A percentile compares a stretch with the other conserved stretches of the same genome.
Conservation (phyloP, 2,888 invertebrate genomes). For the Caenorhabditis doughertyi region DNA sequence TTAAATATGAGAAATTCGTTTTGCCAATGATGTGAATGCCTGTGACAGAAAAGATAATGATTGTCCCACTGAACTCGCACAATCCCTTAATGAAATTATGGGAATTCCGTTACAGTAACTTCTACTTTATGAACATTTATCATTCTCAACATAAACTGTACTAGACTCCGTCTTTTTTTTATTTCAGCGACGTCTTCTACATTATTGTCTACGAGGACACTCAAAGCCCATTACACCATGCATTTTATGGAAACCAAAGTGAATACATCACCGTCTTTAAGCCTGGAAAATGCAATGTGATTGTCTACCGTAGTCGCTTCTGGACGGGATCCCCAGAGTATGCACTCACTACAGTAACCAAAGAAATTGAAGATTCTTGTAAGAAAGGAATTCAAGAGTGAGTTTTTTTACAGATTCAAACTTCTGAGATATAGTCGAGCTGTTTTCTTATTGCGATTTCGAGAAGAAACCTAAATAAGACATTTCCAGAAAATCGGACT, state of each 20-base stretch:
- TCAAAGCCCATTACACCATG: background rate
- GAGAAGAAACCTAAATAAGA: background rate
- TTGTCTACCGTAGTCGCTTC: background rate
- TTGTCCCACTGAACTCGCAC: too few species aligned
- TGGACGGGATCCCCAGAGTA: background rate
- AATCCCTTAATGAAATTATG: too few species aligned
- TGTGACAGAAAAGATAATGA: background rate
- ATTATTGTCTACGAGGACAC: background rate
- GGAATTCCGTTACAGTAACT: too few species aligned
- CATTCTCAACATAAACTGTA: too few species aligned
- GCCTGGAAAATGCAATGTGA: slow-evolving; percentile 12
- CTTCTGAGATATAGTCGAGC: too few species aligned
- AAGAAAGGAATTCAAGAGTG: background rate
- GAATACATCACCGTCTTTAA: background rate
- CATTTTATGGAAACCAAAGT: background rate
- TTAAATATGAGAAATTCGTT: background rate
- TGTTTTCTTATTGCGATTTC: too few species aligned
- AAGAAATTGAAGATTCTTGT: background rate
- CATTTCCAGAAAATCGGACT: slow-evolving; percentile 10
- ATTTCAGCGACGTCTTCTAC: slow-evolving; percentile 26
- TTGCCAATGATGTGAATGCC: background rate
- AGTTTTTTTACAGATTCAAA: background rate
- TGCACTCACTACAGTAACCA: background rate
- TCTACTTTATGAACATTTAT: too few species aligned
- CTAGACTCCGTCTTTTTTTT: background rate